phyloP scores from a whole-genome alignment of 2,888 invertebrate genomes.

The Nemapogon koenigi region DNA sequence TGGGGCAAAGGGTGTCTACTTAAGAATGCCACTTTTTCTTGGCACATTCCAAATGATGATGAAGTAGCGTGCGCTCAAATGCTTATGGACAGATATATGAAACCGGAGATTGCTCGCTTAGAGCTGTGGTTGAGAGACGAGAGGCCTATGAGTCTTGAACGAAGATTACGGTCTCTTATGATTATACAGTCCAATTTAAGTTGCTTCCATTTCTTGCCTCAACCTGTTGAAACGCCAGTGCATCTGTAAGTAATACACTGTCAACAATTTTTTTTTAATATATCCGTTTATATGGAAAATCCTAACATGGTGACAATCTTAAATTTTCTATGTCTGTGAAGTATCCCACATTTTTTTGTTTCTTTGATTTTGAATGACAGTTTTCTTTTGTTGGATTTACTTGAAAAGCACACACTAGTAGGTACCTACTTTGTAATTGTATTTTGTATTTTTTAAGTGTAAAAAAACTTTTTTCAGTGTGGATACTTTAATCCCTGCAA shows the following conservation, averaged over 20 bases:
- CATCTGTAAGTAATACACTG: conserved; percentile 65
- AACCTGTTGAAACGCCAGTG: conserved; percentile 69
- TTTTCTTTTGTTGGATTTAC: too few species aligned
- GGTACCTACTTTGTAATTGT: too few species aligned
- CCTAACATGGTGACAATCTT: too few species aligned
- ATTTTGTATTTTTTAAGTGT: too few species aligned
- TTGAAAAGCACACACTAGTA: too few species aligned
- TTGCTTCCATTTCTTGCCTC: conserved; percentile 70
- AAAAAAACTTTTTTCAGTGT: conserved; percentile 54
- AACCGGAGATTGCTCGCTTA: conserved; percentile 68
- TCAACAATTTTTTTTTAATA: too few species aligned
- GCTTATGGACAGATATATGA: conserved; percentile 70
- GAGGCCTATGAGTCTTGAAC: conserved; percentile 65
- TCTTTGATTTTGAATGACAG: too few species aligned
- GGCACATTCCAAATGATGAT: conserved; percentile 77
- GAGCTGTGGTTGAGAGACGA: conserved; percentile 61
- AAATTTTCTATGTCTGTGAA: too few species aligned
- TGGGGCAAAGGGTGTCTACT: conserved; percentile 81
- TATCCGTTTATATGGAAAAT: too few species aligned
- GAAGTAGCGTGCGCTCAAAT: conserved; percentile 73
- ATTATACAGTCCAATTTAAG: conserved; percentile 71
- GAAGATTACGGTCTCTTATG: conserved; percentile 70
- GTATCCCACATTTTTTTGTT: too few species aligned
- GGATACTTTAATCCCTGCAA: conserved; percentile 63
- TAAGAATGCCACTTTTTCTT: conserved; percentile 70